Evolutionary conservation across 2,797 vertebrate genomes (phyloP), one percentile per base, ranked within the genome.

Genomic region (Semotilus atromaculatus): DNA sequence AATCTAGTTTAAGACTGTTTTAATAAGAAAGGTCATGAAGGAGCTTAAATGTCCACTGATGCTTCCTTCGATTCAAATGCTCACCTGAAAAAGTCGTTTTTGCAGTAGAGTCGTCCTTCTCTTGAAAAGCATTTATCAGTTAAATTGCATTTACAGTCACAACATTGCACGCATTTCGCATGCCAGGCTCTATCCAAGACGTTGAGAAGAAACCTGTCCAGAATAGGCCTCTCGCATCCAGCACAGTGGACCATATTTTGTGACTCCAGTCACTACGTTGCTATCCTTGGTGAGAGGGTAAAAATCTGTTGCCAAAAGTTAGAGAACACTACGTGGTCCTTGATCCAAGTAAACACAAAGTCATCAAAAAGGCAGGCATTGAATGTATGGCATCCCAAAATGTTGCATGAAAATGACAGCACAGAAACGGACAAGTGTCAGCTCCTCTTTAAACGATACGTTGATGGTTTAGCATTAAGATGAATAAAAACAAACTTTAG

Each of bases 121-220:
- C 97, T 94, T 81, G 97, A 98, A 90, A 98, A 98, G 89, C 97
- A 98, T 94, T 97, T 98, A 92, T 98, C 97, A 6, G 97, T 97
- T 87, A 98, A 94, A 90, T 95, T 96, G 91, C 97, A 96, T 88
- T 97, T 97, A 91, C 97, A 98, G 66, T 98, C 97, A 91, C 96
- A 98, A 93, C 97, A 98, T 91, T 97, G 97, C 68, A 98, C 97
- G 85, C 97, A 98, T 90, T 97, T 96, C 86, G 97, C 95, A 93
- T 98, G 97, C 97, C 97, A 98, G n/a, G 96, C 96, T 93, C 97
- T 96, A 94, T 98, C 97, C 96, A 98, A 93, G 89, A 98, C 97
- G 94, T 96, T 97, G 67, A 98, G 95, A 64, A 98, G 90, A 90
- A 98, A 98, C 88, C 96, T 94, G 92, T 98, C 97, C 82, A 97